Percentiles rank a stretch among this genome's conserved stretches.
phyloP scores from a whole-genome alignment of 2,888 invertebrate genomes.

The Drosophila mettleri region DNA sequence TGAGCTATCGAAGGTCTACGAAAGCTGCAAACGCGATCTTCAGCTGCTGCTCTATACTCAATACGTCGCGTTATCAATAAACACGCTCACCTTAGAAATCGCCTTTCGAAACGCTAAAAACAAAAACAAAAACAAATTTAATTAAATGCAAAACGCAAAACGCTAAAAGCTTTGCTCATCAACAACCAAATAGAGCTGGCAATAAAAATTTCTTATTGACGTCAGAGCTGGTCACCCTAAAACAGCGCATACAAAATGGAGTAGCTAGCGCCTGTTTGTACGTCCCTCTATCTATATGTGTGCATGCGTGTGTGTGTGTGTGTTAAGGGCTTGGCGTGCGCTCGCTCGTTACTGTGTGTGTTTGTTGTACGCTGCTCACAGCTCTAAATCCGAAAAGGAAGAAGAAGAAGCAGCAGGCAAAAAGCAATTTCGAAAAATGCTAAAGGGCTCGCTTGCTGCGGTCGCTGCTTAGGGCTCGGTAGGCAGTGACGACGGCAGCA shows the following conservation, averaged over 20 bases:
- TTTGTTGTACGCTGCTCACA: conserved; percentile 6
- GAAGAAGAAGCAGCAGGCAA: conserved; percentile 36
- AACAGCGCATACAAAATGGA: conserved; percentile 67
- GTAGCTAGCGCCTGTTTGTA: conserved; percentile 44
- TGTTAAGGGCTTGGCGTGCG: conserved; percentile 52
- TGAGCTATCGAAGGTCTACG: too few relatives aligned
- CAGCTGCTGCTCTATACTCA: conserved; percentile 2
- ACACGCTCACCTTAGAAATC: conserved; percentile 2
- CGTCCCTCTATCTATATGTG: conserved; percentile 24
- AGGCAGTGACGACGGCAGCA: background rate
- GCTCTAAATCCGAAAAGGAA: conserved; percentile 36
- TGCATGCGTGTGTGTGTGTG: conserved; percentile 24
- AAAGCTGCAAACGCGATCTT: conserved; percentile 54
- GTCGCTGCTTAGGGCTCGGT: conserved; percentile 9
- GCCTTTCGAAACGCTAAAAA: background rate
- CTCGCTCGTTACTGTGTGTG: conserved; percentile 28
- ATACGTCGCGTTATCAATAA: background rate
- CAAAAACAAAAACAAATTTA: too few relatives aligned
- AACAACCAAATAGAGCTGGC: background rate
- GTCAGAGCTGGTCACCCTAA: conserved; percentile 71
- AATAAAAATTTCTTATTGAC: conserved; percentile 28
- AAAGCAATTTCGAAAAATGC: conserved; percentile 71
- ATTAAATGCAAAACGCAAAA: conserved; percentile 31
- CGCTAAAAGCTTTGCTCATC: background rate
- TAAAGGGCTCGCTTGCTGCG: conserved; percentile 51